Evolutionary conservation across 2,113 vertebrate species (phyloP).

Genomic region (Leptosomus discolor): DNA sequence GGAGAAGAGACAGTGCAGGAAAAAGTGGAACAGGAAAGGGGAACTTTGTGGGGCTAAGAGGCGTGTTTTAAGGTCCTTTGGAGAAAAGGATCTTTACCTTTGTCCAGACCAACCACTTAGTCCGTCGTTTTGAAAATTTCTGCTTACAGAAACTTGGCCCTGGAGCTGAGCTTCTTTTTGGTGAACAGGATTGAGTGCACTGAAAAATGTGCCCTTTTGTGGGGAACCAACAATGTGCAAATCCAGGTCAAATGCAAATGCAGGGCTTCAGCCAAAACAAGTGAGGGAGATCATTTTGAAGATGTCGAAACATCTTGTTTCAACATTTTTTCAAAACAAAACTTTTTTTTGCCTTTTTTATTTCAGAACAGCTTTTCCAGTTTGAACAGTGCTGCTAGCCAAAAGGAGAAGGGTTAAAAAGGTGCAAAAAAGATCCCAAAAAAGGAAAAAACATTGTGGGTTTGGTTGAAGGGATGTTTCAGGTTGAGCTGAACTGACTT

Average conservation of each 20-base stretch:
- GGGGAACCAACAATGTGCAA: conserved; percentile 57
- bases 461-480: not conserved
- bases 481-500: not conserved
- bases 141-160: conserved; percentile 14
- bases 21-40: not conserved
- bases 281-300: conserved; percentile 40
- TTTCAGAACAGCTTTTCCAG: conserved; percentile 35
- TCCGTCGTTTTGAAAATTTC: not conserved
- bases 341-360: not conserved
- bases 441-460: not conserved
- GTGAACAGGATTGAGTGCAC: not conserved
- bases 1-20: not conserved
- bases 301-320: conserved; percentile 57
- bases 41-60: not conserved
- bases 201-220: conserved; percentile 57
- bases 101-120: not conserved
- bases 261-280: conserved; percentile 42
- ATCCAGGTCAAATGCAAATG: conserved; percentile 66
- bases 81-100: conserved; percentile 25
- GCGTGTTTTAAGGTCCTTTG: not conserved
- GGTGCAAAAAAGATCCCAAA: not conserved
- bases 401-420: conserved; percentile 27
- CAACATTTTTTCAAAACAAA: conserved; percentile 12
- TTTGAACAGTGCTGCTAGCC: not conserved
- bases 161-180: not conserved